Evolutionary conservation across 2,888 invertebrate species (phyloP).

Genomic region (Thera britannica): DNA sequence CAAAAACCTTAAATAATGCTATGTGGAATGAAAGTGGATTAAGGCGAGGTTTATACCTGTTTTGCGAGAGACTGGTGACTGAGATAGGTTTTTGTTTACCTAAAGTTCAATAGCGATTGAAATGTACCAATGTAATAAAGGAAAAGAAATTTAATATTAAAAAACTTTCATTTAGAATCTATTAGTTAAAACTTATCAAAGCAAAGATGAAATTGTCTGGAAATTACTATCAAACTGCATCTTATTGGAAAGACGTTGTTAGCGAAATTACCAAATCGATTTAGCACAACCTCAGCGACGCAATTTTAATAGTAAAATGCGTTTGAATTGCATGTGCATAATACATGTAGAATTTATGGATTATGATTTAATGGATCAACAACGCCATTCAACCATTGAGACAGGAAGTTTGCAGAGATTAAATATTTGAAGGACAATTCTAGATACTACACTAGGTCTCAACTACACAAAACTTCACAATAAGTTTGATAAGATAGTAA

Average conservation of each 20-base stretch:
- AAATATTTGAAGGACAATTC: not conserved
- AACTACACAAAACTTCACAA: not conserved
- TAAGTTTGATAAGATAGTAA: constrained; percentile 13
- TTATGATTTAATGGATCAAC: not conserved
- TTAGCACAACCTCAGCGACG: constrained; percentile 76
- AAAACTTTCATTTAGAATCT: not conserved
- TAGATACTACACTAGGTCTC: not conserved
- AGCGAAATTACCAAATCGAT: constrained; percentile 76
- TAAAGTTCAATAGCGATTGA: too few relatives aligned
- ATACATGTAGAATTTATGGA: too few relatives aligned
- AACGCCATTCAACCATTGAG: not conserved
- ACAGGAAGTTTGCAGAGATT: constrained; percentile 5
- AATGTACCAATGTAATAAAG: not conserved
- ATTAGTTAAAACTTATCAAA: not conserved
- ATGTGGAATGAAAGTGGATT: too few relatives aligned
- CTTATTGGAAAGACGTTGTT: constrained; percentile 70
- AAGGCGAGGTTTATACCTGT: too few relatives aligned
- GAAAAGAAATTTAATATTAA: not conserved
- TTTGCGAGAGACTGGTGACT: too few relatives aligned
- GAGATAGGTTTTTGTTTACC: too few relatives aligned
- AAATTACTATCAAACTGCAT: constrained; percentile 81
- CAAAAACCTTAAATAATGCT: too few relatives aligned
- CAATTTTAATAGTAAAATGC: constrained; percentile 58
- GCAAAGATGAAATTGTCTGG: constrained; percentile 54
- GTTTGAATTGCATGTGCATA: constrained; percentile 66